Evolutionary conservation across 2,797 vertebrate species (phyloP).

Genomic region (Neosilurus hyrtlii): DNA sequence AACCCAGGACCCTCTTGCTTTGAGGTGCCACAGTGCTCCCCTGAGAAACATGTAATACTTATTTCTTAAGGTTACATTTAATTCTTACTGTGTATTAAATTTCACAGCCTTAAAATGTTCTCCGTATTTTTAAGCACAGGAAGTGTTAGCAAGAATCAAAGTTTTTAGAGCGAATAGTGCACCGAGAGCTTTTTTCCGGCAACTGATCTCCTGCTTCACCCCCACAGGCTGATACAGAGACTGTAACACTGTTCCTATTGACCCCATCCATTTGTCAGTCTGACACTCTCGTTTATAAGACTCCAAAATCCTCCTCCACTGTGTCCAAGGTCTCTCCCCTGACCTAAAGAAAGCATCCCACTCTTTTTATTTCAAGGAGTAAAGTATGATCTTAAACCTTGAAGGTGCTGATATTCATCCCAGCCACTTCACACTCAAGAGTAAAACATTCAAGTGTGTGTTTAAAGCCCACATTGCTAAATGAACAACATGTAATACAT

Average conservation of each 20-base stretch:
- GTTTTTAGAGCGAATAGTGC: no score
- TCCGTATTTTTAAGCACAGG: no score
- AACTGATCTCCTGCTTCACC: background rate
- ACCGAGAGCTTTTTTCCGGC: background rate
- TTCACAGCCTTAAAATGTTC: no score
- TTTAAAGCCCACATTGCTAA: background rate
- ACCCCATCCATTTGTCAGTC: background rate
- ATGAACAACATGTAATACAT: background rate
- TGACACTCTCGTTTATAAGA: background rate
- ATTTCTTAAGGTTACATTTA: no score
- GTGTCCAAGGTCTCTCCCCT: constrained; percentile 2
- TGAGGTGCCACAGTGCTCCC: no score
- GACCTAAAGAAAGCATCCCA: background rate
- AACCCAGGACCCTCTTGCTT: no score
- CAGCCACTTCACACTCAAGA: background rate
- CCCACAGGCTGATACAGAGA: background rate
- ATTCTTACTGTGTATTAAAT: no score
- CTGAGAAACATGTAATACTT: no score
- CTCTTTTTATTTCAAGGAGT: background rate
- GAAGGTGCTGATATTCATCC: background rate
- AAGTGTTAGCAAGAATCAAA: no score
- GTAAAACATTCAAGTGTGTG: background rate
- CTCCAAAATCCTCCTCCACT: background rate
- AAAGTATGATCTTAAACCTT: background rate
- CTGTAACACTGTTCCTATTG: background rate